Evolutionary conservation across 2,888 invertebrate species (phyloP).

Genomic region (Apamea epomidion): DNA sequence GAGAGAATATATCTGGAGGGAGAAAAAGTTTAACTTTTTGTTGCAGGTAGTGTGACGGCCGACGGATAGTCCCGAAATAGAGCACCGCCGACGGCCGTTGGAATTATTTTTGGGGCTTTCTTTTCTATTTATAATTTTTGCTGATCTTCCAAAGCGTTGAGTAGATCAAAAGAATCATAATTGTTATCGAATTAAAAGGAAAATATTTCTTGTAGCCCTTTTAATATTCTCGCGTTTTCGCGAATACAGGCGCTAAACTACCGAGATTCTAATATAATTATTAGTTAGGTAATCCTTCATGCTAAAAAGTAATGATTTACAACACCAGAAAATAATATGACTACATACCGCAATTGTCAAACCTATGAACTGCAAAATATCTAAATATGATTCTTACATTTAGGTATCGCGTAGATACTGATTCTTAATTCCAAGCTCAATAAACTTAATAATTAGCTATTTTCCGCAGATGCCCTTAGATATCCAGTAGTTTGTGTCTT

Average conservation of each 20-base stretch:
- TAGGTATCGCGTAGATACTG: background rate
- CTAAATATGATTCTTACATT: background rate
- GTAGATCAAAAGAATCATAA: background rate
- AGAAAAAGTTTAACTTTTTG: constrained; percentile 42
- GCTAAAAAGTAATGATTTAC: background rate
- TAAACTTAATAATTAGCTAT: background rate
- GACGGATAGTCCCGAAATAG: constrained; percentile 64
- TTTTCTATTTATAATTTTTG: background rate
- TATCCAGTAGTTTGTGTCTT: background rate
- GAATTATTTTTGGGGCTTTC: constrained; percentile 1
- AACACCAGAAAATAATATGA: background rate
- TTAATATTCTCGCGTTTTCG: background rate
- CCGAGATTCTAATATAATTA: background rate
- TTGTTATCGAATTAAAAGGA: background rate
- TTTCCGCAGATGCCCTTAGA: background rate
- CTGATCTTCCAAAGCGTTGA: background rate
- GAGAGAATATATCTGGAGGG: constrained; percentile 14
- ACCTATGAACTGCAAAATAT: background rate
- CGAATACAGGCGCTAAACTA: background rate
- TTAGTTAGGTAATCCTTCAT: background rate
- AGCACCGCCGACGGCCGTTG: constrained; percentile 58
- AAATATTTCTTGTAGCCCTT: background rate
- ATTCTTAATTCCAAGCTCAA: background rate
- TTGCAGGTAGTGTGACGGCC: constrained; percentile 58
- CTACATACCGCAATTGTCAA: too few species aligned